Evolutionary conservation across 2,113 vertebrate genomes (phyloP).

Genomic region (Erinaceus europaeus): DNA sequence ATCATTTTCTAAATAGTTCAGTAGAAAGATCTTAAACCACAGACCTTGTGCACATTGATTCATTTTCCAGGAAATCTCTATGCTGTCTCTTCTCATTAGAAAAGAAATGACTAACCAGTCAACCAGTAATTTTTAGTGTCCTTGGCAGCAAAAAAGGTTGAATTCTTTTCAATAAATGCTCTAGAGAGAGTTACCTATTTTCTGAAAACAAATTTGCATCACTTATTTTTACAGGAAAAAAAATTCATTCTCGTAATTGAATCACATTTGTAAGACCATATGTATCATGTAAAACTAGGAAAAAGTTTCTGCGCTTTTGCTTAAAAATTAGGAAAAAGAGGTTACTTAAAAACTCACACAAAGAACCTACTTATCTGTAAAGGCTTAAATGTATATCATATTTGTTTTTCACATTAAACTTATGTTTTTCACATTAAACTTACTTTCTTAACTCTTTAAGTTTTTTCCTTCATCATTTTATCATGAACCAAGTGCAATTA

Average conservation of each 20-base stretch:
- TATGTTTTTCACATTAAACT: neutral
- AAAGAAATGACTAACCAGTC: conserved; percentile 38
- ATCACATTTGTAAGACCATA: too few species aligned
- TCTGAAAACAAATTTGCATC: conserved; percentile 16
- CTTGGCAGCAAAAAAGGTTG: conserved; percentile 33
- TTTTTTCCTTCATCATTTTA: neutral
- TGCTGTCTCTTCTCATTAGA: conserved; percentile 47
- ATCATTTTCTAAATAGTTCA: conserved; percentile 29
- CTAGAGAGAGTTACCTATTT: neutral
- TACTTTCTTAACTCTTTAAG: neutral
- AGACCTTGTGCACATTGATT: neutral
- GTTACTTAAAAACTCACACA: neutral
- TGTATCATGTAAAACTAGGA: too few species aligned
- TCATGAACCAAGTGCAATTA: neutral
- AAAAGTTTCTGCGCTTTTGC: too few species aligned
- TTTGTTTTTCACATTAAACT: neutral
- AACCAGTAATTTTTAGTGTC: conserved; percentile 32
- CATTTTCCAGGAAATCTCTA: conserved; percentile 36
- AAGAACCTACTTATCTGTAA: neutral
- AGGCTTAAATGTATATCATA: neutral
- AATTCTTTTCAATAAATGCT: conserved; percentile 39
- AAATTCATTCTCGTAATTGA: neutral
- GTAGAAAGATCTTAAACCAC: conserved; percentile 31
- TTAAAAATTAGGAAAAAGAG: neutral
- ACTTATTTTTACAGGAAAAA: conserved; percentile 1